Evolutionary conservation across 2,888 invertebrate genomes (phyloP), one percentile per base, ranked within the genome.

Genomic region (Bellardia pandia): DNA sequence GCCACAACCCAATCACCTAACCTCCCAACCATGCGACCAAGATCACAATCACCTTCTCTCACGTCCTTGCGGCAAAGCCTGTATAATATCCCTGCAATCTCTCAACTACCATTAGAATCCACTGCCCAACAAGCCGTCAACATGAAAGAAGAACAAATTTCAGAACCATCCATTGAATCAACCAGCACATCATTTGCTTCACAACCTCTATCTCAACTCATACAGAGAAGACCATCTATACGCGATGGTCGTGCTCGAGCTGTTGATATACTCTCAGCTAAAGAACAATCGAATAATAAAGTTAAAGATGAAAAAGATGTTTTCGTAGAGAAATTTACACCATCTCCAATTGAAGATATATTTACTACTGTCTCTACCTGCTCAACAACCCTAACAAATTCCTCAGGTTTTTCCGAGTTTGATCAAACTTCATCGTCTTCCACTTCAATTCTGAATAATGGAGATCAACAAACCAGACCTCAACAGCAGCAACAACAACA

Each of bases 291-390:
- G 8, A 91, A 91, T 56, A 89, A 89, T 5, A 90, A 92, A 84
- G 89, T 88, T 7, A 89, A 89, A 23, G 91, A 93, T 88, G 93
- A 93, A 51, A 93, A 93, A 78, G 92, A 92, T 90, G 89, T 92
- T 3, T 91, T 91, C 80, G 90, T 93, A 11, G 93, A 92, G 45
- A 91, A 91, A 82, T 89, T 88, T 75, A 88, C 91, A 66, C 89
- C 90, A 14, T 91, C 91, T 6, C 90, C 80, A 72, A 89, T 91
- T 3, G 91, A 92, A 69, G 91, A 92, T 11, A 89, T 91, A 66
- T 92, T 92, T 62, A 90, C 82, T 88, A 2, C 48, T 42, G 72
- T 84, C 42, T 40, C 85, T 0, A 68, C 81, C 7, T 79, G 82
- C 0, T 83, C 84, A 23, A 69, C 75, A 5, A 62, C 78, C 9